Percentiles rank a stretch among this genome's conserved stretches.
These are phyloP conservation scores for Ditula angustiorana DNA, from an alignment of 2,888 invertebrate species.

Conservation along the genomic window DNA sequence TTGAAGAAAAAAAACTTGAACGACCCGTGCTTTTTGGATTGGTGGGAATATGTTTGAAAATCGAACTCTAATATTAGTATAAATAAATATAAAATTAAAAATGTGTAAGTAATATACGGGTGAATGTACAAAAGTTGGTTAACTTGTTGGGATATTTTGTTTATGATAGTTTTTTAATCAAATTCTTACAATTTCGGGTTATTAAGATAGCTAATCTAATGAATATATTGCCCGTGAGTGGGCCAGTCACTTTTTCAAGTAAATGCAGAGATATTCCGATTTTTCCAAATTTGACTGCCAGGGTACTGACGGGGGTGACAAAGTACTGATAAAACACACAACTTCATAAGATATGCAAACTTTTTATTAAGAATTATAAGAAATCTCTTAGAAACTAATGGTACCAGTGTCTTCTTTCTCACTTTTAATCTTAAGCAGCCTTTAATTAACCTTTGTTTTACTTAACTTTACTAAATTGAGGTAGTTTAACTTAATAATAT, in stretches of 20 bases:
- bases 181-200: slow-evolving; percentile 42
- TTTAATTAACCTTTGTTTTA: background rate
- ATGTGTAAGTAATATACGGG: too few relatives aligned
- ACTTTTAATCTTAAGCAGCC: background rate
- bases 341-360: background rate
- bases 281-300: slow-evolving; percentile 12
- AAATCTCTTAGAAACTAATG: too few relatives aligned
- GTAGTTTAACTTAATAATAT: slow-evolving; percentile 10
- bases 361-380: background rate
- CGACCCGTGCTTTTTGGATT: too few relatives aligned
- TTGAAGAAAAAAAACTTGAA: too few relatives aligned
- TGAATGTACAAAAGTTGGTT: too few relatives aligned
- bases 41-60: too few relatives aligned
- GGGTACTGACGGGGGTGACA: too few relatives aligned
- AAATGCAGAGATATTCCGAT: slow-evolving; percentile 34
- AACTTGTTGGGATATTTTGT: too few relatives aligned
- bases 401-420: background rate
- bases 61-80: too few relatives aligned
- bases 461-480: background rate
- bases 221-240: slow-evolving; percentile 41
- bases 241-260: slow-evolving; percentile 47
- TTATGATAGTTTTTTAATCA: too few relatives aligned
- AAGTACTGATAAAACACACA: too few relatives aligned
- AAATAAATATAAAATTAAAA: too few relatives aligned
- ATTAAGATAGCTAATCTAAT: slow-evolving; percentile 44